A percentile compares a stretch with the other conserved stretches of the same genome.
These are phyloP conservation scores for Brienomyrus longianalis DNA, from an alignment of 2,113 vertebrate genomes.

Conservation along the genomic window DNA sequence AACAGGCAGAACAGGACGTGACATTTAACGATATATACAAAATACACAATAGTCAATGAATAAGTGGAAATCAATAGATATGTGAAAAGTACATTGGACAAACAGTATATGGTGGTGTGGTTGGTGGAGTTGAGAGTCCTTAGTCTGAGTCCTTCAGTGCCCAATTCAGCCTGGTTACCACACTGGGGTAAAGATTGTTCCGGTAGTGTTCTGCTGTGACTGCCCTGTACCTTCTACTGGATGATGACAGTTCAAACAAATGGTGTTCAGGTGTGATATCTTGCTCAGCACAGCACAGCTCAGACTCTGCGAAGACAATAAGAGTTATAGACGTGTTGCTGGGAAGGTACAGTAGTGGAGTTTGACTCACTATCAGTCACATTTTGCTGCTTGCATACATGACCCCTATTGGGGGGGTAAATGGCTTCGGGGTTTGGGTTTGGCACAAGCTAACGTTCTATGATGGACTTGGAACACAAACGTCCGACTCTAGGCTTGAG, in stretches of 20 bases:
- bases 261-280: neutral
- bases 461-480: neutral
- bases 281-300: neutral
- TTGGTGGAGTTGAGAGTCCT: neutral
- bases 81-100: neutral
- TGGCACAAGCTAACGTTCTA: neutral
- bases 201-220: neutral
- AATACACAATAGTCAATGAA: neutral
- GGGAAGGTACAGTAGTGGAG: neutral
- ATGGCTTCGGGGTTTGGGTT: neutral
- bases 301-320: neutral
- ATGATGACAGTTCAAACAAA: neutral
- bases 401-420: neutral
- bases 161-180: neutral
- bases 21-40: neutral
- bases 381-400: neutral
- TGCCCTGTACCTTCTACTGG: neutral
- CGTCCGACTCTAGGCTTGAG: neutral
- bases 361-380: neutral
- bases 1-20: neutral
- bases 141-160: neutral
- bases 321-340: neutral
- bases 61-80: neutral
- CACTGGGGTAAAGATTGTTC: neutral
- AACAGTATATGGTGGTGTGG: neutral